Evolutionary conservation across 1,140 invertebrate species (phyloP), one percentile per base, ranked within the genome.

Genomic region (Drosophila pachea): DNA sequence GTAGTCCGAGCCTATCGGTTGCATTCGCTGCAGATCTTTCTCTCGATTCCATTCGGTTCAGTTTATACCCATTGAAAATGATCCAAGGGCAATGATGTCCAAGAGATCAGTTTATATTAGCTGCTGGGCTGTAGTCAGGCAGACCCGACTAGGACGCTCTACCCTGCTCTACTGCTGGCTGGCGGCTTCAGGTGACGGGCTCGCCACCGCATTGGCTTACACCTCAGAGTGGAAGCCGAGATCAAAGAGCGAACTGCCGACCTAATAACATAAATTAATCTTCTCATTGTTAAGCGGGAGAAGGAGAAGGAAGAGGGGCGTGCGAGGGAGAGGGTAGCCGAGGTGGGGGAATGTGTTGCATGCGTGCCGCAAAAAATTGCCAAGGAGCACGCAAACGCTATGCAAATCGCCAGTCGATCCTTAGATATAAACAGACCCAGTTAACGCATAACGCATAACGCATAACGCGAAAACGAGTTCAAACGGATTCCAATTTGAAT

Each of bases 261-360:
- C 86, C 73, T 88, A 88, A 88, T 88, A 88, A 88, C 86, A 88
- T 88, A 86, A 88, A 88, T 88, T 88, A 88, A 88, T 88, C 86
- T 88, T 82, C 71, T 82, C 86, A 84, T 82, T 84, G 84, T 83
- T 83, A 86, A 68, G 62, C 66, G 42, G 54, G 52, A 14, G 55
- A 38, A 11, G 14, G 55, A n/a, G 14, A 50, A n/a, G 63, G 9
- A 35, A 58, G 11, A 38, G 12, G 29, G 8, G 29, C 16, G 32
- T 8, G 50, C 0, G 61, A 48, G 40, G 22, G 22, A 58, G 59
- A 55, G 11, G 22, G 59, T n/a, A n/a, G 7, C 32, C 42, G 42
- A n/a, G 62, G 35, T 33, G 11, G 12, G 35, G 31, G 31, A 12
- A 36, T 31, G 14, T 67, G 75, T 67, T 67, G 65, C 61, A 81